A percentile compares a stretch with the other conserved stretches of the same genome.
phyloP scores from a whole-genome alignment of 2,113 vertebrate species.

The Pseudorhombus dupliciocellatus region DNA sequence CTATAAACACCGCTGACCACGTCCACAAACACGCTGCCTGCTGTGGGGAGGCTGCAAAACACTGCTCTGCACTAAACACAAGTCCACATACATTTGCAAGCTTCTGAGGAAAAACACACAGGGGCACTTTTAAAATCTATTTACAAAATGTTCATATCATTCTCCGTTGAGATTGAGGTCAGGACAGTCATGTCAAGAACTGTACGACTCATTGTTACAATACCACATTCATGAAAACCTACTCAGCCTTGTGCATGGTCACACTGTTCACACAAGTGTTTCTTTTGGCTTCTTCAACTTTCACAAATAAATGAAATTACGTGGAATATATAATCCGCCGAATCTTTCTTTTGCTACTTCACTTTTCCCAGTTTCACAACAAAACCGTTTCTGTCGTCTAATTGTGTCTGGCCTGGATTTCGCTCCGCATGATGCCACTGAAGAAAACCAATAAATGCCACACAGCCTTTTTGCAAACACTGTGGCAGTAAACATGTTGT shows the following conservation, averaged over 20 bases:
- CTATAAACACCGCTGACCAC: neutral
- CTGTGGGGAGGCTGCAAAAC: slow-evolving; percentile 10
- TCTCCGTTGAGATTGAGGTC: neutral
- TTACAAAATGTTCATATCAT: neutral
- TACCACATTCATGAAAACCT: slow-evolving; percentile 18
- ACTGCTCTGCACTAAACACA: neutral
- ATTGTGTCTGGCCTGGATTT: slow-evolving; percentile 42
- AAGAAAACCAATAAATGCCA: slow-evolving; percentile 46
- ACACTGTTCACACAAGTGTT: slow-evolving; percentile 22
- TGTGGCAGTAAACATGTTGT: slow-evolving; percentile 31
- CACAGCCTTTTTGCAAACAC: slow-evolving; percentile 27
- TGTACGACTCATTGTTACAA: neutral
- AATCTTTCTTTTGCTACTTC: slow-evolving; percentile 19
- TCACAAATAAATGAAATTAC: slow-evolving; percentile 40
- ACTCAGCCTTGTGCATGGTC: slow-evolving; percentile 9
- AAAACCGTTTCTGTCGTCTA: slow-evolving; percentile 29
- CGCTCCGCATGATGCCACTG: slow-evolving; percentile 14
- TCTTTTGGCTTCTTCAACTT: slow-evolving; percentile 23
- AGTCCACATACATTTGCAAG: slow-evolving; percentile 13
- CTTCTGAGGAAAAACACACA: neutral
- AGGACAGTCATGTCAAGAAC: neutral
- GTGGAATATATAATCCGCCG: slow-evolving; percentile 34
- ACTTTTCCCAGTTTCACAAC: slow-evolving; percentile 34
- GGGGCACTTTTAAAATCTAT: neutral
- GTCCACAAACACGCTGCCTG: slow-evolving; percentile 18